phyloP scores from a whole-genome alignment of 2,113 vertebrate species.

The Picathartes gymnocephalus region DNA sequence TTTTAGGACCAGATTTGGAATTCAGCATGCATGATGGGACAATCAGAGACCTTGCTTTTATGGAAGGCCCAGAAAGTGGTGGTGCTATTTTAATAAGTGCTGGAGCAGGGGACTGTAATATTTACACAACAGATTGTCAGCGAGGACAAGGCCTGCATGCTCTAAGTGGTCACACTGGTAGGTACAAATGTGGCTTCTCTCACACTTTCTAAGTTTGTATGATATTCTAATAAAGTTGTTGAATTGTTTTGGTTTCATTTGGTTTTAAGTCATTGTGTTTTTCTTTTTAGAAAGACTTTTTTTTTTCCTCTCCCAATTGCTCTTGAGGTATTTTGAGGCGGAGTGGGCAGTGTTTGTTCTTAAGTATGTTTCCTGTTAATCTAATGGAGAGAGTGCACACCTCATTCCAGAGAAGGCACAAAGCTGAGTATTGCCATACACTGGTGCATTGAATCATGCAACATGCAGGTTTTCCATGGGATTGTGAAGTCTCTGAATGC shows the following conservation, averaged over 20 bases:
- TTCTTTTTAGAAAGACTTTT: not conserved
- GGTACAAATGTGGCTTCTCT: not conserved
- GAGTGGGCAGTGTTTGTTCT: not conserved
- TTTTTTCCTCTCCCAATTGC: not conserved
- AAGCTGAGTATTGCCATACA: not conserved
- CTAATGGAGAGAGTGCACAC: not conserved
- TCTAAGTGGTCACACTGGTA: slow-evolving; percentile 89
- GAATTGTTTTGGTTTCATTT: accelerated
- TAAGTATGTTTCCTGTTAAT: not conserved
- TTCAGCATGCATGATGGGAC: slow-evolving; percentile 99
- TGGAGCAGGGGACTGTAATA: slow-evolving; percentile 94
- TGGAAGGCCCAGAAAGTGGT: slow-evolving; percentile 97
- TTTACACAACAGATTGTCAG: slow-evolving; percentile 96
- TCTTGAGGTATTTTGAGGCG: not conserved
- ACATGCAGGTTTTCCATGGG: not conserved
- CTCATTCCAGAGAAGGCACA: not conserved
- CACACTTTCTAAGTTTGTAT: not conserved
- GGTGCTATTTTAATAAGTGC: slow-evolving; percentile 97
- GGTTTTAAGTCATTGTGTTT: not conserved
- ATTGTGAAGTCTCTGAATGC: not conserved
- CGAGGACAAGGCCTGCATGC: slow-evolving; percentile 94
- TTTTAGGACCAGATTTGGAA: slow-evolving; percentile 88
- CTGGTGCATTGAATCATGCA: not conserved
- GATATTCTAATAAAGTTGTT: not conserved
- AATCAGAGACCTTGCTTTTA: slow-evolving; percentile 96